Conservation (phyloP, 2,797 vertebrate species). For the Pseudocheirus occidentalis region DNA sequence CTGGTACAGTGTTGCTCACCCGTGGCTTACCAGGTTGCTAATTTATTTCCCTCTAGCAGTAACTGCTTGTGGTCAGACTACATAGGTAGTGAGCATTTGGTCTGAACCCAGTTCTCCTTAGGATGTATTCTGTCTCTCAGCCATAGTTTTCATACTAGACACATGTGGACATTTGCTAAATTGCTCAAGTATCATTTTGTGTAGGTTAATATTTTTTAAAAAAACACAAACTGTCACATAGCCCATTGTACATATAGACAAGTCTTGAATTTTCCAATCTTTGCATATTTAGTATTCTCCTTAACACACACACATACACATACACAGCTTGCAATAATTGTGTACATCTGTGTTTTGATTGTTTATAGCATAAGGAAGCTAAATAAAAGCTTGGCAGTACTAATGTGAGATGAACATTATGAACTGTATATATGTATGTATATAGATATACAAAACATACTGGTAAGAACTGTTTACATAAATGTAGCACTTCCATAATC, state of each 20-base stretch:
- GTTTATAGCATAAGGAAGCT: conserved; percentile 73
- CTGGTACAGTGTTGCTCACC: conserved; percentile 44
- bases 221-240: neutral
- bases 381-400: conserved; percentile 69
- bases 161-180: conserved; percentile 1
- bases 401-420: conserved; percentile 72
- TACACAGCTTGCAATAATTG: conserved; percentile 66
- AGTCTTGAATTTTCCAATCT: conserved; percentile 33
- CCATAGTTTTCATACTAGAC: neutral
- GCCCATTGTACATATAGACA: neutral
- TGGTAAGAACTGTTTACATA: conserved; percentile 66
- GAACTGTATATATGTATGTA: conserved; percentile 48
- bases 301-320: neutral
- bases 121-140: neutral
- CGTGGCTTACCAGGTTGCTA: conserved; percentile 38
- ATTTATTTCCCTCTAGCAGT: conserved; percentile 56
- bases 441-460: conserved; percentile 24
- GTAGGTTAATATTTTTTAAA: conserved; percentile 5
- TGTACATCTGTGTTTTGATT: conserved; percentile 77
- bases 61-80: neutral
- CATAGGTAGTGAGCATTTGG: neutral
- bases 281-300: neutral
- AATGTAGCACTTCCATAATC: conserved; percentile 64
- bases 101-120: neutral
- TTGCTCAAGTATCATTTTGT: conserved; percentile 28